Evolutionary conservation across 2,113 vertebrate genomes (phyloP), one percentile per base, ranked within the genome.

Genomic region (Conger conger): DNA sequence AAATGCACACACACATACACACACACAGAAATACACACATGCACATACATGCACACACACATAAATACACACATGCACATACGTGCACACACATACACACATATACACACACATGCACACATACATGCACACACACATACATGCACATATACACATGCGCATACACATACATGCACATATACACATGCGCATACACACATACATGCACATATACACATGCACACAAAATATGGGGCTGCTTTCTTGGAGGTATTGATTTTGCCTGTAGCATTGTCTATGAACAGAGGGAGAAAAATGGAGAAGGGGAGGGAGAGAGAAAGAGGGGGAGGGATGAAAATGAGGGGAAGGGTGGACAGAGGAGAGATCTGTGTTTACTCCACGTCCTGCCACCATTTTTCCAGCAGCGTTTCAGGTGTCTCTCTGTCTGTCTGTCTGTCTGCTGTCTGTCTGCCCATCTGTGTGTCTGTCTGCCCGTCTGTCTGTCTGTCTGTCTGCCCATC

Each of bases 191-290:
- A 35, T 13, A 77, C 30, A 77, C 16, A 77, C 76, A 77, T n/a
- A 17, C 30, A 36, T 13, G 36, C 30, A 36, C 35, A 78, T 35
- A 63, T 13, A n/a, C 38, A 42, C 60, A 88, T 83, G 60, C 83
- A 81, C 85, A 90, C 83, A 84, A 88, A 88, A 90, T 90, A 90
- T 89, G 87, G 86, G 87, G 87, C 88, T 83, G 82, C 82, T 82
- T 86, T 87, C 86, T 89, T 86, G 87, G 73, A 79, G 79, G 82
- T 89, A 92, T 92, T 91, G 91, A 92, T 92, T 92, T 90, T 90
- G 87, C 87, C 85, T 84, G 80, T 84, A 84, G 87, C 87, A 79
- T 77, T 88, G 87, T 88, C 87, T 84, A 87, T 82, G 86, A 87
- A 84, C 82, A 86, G 89, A 88, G 87, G 89, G 87, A 87, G 87